Evolutionary conservation across 2,797 vertebrate species (phyloP).

Genomic region (Urosaurus nigricauda): DNA sequence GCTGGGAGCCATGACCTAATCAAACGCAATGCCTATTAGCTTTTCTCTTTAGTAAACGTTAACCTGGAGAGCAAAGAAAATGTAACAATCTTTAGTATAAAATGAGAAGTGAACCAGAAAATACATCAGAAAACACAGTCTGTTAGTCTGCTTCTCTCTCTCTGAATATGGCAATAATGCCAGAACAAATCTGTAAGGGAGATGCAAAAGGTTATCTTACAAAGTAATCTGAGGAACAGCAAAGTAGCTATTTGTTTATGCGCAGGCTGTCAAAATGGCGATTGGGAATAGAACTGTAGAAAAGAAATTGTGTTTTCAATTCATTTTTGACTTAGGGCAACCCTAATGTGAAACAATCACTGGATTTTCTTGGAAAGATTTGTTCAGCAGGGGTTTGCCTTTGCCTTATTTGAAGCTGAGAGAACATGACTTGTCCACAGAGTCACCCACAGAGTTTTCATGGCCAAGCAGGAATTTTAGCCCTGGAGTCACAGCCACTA

Average conservation of each 20-base stretch:
- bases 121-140: neutral
- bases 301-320: neutral
- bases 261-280: conserved; percentile 3
- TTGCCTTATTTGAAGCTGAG: too few relatives aligned
- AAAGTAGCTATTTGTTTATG: neutral
- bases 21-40: conserved; percentile 21
- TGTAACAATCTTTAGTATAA: conserved; percentile 37
- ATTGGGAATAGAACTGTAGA: neutral
- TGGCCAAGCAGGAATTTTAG: too few relatives aligned
- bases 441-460: too few relatives aligned
- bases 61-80: conserved; percentile 49
- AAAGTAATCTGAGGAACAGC: conserved; percentile 14
- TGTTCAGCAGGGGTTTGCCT: too few relatives aligned
- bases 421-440: too few relatives aligned
- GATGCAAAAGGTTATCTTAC: conserved; percentile 25
- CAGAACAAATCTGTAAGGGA: conserved; percentile 10
- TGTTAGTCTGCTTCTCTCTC: neutral
- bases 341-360: too few relatives aligned
- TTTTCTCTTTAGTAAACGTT: conserved; percentile 51
- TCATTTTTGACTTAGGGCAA: too few relatives aligned
- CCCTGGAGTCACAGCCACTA: too few relatives aligned
- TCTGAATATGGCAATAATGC: neutral
- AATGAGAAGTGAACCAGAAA: neutral
- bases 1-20: conserved; percentile 48
- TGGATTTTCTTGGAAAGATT: too few relatives aligned